These are phyloP conservation scores for Nesogale talazaci DNA, from an alignment of 2,113 vertebrate species.

Conservation along the genomic window DNA sequence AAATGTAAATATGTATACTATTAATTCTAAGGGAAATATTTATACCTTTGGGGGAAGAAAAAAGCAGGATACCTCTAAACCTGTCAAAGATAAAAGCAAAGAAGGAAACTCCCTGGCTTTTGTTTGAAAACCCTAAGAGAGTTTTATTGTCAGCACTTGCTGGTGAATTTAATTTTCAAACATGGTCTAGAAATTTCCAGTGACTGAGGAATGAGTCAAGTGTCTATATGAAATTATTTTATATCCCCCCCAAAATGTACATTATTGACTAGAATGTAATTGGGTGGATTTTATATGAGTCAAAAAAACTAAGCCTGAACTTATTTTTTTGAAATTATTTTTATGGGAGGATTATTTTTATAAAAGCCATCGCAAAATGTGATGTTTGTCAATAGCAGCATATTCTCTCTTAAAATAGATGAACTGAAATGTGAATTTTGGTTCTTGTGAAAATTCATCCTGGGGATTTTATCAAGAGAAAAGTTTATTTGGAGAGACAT, in stretches of 20 bases:
- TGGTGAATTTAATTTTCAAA: neutral
- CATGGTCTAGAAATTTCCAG: neutral
- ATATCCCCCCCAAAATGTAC: neutral
- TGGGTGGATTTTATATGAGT: constrained; percentile 11
- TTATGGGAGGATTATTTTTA: neutral
- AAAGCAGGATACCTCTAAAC: neutral
- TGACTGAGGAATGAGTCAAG: neutral
- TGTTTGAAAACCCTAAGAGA: constrained; percentile 16
- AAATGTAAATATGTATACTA: constrained; percentile 7
- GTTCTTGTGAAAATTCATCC: neutral
- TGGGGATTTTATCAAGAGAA: constrained; percentile 4
- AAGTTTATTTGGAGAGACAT: neutral
- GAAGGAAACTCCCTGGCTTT: neutral
- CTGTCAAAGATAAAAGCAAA: neutral
- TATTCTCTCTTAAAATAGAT: neutral
- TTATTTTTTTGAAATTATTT: too few species aligned
- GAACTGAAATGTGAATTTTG: neutral
- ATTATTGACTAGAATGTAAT: constrained; percentile 1
- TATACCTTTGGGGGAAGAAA: neutral
- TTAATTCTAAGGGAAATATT: neutral
- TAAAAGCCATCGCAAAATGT: neutral
- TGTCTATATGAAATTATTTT: neutral
- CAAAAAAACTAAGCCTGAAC: neutral
- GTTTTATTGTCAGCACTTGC: neutral
- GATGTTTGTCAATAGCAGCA: neutral